A percentile compares a stretch with the other conserved stretches of the same genome.
Evolutionary conservation across 2,888 invertebrate genomes (phyloP).

Genomic region (Tinea pellionella): DNA sequence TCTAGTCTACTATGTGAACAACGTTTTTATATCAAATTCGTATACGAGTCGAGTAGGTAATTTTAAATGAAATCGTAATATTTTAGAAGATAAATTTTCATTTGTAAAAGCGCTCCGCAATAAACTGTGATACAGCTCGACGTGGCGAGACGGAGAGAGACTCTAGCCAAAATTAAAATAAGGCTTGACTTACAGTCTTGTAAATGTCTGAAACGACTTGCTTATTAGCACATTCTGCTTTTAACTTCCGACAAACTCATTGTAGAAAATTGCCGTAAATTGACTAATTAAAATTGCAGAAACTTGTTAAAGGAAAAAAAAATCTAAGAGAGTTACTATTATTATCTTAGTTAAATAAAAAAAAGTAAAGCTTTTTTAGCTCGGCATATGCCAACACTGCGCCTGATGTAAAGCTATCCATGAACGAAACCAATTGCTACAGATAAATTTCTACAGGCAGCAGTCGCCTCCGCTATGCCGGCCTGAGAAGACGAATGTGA

Average conservation of each 20-base stretch:
- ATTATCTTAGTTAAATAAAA: background rate
- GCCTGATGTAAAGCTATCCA: too few relatives aligned
- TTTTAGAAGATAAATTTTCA: constrained; percentile 4
- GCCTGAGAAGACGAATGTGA: too few relatives aligned
- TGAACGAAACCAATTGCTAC: too few relatives aligned
- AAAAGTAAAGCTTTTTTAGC: background rate
- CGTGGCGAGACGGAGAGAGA: background rate
- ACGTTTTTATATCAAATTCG: background rate
- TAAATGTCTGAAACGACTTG: constrained; percentile 13
- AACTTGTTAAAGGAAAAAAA: background rate
- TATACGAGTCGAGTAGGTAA: background rate
- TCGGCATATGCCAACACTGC: too few relatives aligned
- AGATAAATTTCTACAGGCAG: too few relatives aligned
- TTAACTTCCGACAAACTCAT: background rate
- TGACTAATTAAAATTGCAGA: constrained; percentile 9
- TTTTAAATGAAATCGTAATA: constrained; percentile 7
- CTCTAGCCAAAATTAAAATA: background rate
- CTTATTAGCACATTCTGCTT: constrained; percentile 14
- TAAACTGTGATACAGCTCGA: constrained; percentile 3
- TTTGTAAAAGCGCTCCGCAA: background rate
- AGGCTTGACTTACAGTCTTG: constrained; percentile 11
- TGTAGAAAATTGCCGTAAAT: constrained; percentile 4
- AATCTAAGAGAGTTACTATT: background rate
- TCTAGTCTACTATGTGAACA: too few relatives aligned
- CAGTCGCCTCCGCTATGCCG: too few relatives aligned